phyloP scores from a whole-genome alignment of 1,140 invertebrate genomes.

The Caenorhabditis latens region DNA sequence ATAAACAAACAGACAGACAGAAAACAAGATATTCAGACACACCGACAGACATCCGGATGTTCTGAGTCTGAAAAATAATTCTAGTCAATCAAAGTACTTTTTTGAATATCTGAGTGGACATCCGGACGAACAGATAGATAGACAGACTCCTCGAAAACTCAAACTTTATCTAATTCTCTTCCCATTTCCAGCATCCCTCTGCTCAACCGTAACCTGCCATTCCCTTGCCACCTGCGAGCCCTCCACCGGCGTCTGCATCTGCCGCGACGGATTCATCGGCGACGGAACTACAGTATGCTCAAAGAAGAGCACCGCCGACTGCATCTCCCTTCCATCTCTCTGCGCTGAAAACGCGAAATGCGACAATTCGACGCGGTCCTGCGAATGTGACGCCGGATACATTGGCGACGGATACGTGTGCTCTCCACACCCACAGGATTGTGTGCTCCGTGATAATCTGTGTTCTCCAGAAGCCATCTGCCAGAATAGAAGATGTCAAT shows the following conservation, averaged over 20 bases:
- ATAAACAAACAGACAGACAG: background rate
- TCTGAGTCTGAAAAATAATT: too few relatives aligned
- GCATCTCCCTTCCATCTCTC: conserved; percentile 65
- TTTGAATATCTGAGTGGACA: too few relatives aligned
- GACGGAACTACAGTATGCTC: conserved; percentile 67
- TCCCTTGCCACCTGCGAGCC: conserved; percentile 69
- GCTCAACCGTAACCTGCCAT: conserved; percentile 65
- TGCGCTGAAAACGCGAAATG: conserved; percentile 70
- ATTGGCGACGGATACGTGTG: conserved; percentile 70
- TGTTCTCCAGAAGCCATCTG: conserved; percentile 70
- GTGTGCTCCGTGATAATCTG: conserved; percentile 62
- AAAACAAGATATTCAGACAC: too few relatives aligned
- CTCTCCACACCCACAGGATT: conserved; percentile 69
- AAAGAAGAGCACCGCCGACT: conserved; percentile 62
- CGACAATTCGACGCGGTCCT: conserved; percentile 62
- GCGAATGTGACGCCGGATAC: conserved; percentile 67
- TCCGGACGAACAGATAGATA: background rate
- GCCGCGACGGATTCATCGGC: conserved; percentile 70
- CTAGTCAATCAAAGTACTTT: too few relatives aligned
- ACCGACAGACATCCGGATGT: too few relatives aligned
- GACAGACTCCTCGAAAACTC: too few relatives aligned
- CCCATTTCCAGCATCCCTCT: conserved; percentile 50
- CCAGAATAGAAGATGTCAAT: conserved; percentile 67
- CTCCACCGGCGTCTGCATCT: conserved; percentile 65
- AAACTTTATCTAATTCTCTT: background rate